A percentile compares a stretch with the other conserved stretches of the same genome.
Conservation (phyloP, 2,797 vertebrate genomes). For the Hydrolagus colliei region DNA sequence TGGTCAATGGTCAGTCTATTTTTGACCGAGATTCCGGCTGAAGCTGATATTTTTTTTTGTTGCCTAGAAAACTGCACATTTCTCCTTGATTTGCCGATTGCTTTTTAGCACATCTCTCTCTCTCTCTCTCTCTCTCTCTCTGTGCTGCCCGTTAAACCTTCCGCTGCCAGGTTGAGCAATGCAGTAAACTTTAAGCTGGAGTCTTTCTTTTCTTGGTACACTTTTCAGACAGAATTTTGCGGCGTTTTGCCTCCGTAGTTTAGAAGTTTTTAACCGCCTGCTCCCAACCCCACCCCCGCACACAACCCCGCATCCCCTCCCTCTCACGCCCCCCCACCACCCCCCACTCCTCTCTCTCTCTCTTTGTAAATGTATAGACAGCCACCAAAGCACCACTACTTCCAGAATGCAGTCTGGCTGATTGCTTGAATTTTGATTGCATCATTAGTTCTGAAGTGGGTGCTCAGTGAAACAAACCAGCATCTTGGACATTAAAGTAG, state of each 20-base stretch:
- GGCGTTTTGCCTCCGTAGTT: neutral
- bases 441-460: constrained; percentile 80
- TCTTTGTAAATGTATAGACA: constrained; percentile 34
- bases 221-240: neutral
- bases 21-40: constrained; percentile 34
- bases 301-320: too few relatives aligned
- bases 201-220: neutral
- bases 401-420: constrained; percentile 69
- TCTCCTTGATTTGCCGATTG: neutral
- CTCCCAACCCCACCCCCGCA: too few relatives aligned
- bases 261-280: neutral
- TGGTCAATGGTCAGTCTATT: constrained; percentile 50
- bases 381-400: constrained; percentile 60
- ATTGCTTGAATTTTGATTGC: constrained; percentile 77
- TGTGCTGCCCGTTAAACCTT: too few relatives aligned
- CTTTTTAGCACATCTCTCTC: neutral
- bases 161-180: neutral
- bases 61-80: neutral
- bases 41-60: constrained; percentile 20
- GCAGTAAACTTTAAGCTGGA: constrained; percentile 19
- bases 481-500: constrained; percentile 78
- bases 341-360: too few relatives aligned
- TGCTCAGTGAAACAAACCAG: constrained; percentile 75
- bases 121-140: too few relatives aligned
- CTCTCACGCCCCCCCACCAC: too few relatives aligned